A percentile compares a stretch with the other conserved stretches of the same genome.
phyloP scores from a whole-genome alignment of 2,888 invertebrate genomes.

The Cataglyphis altisquamis region DNA sequence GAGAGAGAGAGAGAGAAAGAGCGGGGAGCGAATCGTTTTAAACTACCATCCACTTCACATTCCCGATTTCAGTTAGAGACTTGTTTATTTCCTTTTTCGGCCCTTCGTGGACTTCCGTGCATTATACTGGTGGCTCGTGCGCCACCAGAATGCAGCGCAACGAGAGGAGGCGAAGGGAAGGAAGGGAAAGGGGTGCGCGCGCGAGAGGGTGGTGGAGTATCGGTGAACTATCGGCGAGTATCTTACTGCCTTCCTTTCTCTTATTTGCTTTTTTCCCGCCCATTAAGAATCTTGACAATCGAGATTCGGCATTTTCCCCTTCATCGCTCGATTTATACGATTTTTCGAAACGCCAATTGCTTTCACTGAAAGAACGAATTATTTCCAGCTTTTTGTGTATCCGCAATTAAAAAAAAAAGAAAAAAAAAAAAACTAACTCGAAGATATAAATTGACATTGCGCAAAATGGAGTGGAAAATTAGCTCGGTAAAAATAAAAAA shows the following conservation, averaged over 20 bases:
- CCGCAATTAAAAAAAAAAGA: neutral
- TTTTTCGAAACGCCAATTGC: constrained; percentile 32
- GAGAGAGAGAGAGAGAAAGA: constrained; percentile 2
- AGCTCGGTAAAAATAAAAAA: neutral
- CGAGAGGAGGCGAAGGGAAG: constrained; percentile 41
- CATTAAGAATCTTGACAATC: constrained; percentile 64
- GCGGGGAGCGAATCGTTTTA: constrained; percentile 76
- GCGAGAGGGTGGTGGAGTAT: constrained; percentile 35
- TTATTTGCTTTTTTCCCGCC: constrained; percentile 67
- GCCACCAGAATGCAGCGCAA: constrained; percentile 68
- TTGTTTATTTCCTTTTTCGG: constrained; percentile 80
- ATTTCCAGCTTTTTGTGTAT: neutral
- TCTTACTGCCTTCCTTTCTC: constrained; percentile 48
- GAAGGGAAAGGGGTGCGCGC: constrained; percentile 12
- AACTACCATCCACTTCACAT: constrained; percentile 81
- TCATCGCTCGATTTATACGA: constrained; percentile 50
- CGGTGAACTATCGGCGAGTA: constrained; percentile 64
- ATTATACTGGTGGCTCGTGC: constrained; percentile 63
- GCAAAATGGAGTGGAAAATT: neutral
- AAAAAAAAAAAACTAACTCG: no score
- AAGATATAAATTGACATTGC: neutral
- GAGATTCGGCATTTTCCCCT: constrained; percentile 61
- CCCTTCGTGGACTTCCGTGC: constrained; percentile 62
- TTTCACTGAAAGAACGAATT: neutral
- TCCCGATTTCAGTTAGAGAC: constrained; percentile 81